Evolutionary conservation across 2,113 vertebrate species (phyloP), one percentile per base, ranked within the genome.

Genomic region (Syngnathoides biaculeatus): DNA sequence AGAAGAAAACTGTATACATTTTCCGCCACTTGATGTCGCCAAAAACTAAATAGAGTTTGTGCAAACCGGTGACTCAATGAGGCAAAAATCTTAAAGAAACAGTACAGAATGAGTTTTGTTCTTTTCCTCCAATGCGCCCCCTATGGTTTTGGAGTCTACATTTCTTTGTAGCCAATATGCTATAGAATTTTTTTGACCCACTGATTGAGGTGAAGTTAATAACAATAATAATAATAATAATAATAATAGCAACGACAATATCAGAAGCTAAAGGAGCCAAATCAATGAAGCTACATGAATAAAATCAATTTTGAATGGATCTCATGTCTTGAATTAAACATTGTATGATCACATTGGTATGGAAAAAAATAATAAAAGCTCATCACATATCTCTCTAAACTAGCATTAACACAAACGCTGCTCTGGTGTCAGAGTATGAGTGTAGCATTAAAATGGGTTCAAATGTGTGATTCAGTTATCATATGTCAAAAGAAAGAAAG

Each of bases 1-100:
- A 55, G 24, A 55, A 24, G 5, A 2, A 30, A 30, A 8, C 26
- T 57, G 48, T 14, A 30, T 26, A 15, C 39, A n/a, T 35, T 65
- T 65, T 22, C 6, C 43, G 12, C 79, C 79, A 83, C 79, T 74
- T n/a, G 81, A 66, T 68, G 75, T 74, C 68, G n/a, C 77, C 67
- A 79, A 45, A 78, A 71, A 64, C 64, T 40, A 45, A 59, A 52
- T 20, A 1, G 7, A 22, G 20, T 24, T 4, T 24, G 19, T 64
- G 59, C 65, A 26, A 26, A 50, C 42, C 42, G 9, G 38, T 52
- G 27, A 6, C 53, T 30, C 30, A 71, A 24, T 30, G 26, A 50
- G 52, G 17, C 22, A 53, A 57, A 52, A 60, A 11, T 61, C 30
- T 64, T 68, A 39, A 58, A 62, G 9, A 43, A 5, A 62, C 40